A percentile compares a stretch with the other conserved stretches of the same genome.
Conservation (phyloP, 2,888 invertebrate genomes). For the Tetragonula carbonaria region DNA sequence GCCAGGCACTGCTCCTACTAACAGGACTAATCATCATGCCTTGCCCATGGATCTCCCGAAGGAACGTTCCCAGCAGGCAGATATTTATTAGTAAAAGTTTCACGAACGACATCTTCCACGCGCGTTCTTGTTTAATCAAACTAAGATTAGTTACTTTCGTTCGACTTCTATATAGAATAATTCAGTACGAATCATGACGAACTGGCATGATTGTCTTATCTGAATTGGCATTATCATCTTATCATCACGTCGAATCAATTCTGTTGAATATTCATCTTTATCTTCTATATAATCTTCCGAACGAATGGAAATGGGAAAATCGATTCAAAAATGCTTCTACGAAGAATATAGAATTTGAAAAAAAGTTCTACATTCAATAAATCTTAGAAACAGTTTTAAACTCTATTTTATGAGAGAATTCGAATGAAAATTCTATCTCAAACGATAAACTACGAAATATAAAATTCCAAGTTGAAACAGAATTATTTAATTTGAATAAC, state of each 20-base stretch:
- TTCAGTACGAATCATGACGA: conserved; percentile 8
- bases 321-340: too few relatives aligned
- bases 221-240: conserved; percentile 42
- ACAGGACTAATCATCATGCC: conserved; percentile 86
- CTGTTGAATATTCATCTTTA: too few relatives aligned
- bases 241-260: conserved; percentile 44
- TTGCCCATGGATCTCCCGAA: conserved; percentile 81
- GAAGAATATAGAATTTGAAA: too few relatives aligned
- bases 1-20: conserved; percentile 86
- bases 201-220: too few relatives aligned
- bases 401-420: too few relatives aligned
- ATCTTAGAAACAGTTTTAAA: too few relatives aligned
- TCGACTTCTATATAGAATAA: conserved; percentile 36
- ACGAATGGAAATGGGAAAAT: too few relatives aligned
- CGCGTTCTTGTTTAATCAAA: neutral
- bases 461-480: neutral
- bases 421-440: neutral
- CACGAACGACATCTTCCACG: neutral
- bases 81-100: conserved; percentile 29
- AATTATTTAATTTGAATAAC: neutral
- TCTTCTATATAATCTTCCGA: too few relatives aligned
- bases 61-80: conserved; percentile 22
- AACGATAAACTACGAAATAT: neutral
- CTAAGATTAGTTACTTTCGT: neutral
- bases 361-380: too few relatives aligned